Evolutionary conservation across 2,888 invertebrate genomes (phyloP), one percentile per base, ranked within the genome.

Genomic region (Sinohyriopsis cumingii): DNA sequence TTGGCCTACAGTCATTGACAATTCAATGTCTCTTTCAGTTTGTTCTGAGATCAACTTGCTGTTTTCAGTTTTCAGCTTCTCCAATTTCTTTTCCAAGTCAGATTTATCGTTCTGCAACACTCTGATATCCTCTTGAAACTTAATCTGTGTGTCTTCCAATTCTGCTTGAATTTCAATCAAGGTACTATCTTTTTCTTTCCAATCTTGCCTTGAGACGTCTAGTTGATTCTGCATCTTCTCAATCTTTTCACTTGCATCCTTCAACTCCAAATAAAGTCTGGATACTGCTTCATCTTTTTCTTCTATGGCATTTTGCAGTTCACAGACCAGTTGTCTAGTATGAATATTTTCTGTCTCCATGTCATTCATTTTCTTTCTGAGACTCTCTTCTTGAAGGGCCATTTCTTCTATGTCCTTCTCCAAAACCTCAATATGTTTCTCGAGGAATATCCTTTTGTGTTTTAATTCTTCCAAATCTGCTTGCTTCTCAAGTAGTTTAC

Each of bases 241-340:
- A 45, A 61, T 63, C 67, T 64, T 71, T 67, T 62, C 60, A 62
- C 54, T 68, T 68, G 24, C 59, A 67, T 45, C 67, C 57, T 61
- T 57, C 55, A 67, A 55, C 25, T 71, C 67, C 25, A 59, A 65
- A 54, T 45, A 60, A 55, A 61, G 53, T 19, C 64, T 68, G 33
- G n/a, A 62, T 18, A 59, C 45, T 25, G 53, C 63, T 68, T 61
- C 62, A 22, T 67, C 69, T 53, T 61, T n/a, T 24, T 57, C 59
- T 60, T 63, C 60, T 45, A 69, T 54, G 45, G 65, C 67, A 33
- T 22, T 55, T 55, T 69, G 68, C 15, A 76, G 68, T 57, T 72
- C 74, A 54, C 55, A 59, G 18, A 67, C 28, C 19, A 55, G 25
- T 55, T 22, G 19, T 56, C 25, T 68, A 45, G 1, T 45, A 15